Evolutionary conservation across 2,888 invertebrate species (phyloP).

Genomic region (Acrocyrtus sp.): DNA sequence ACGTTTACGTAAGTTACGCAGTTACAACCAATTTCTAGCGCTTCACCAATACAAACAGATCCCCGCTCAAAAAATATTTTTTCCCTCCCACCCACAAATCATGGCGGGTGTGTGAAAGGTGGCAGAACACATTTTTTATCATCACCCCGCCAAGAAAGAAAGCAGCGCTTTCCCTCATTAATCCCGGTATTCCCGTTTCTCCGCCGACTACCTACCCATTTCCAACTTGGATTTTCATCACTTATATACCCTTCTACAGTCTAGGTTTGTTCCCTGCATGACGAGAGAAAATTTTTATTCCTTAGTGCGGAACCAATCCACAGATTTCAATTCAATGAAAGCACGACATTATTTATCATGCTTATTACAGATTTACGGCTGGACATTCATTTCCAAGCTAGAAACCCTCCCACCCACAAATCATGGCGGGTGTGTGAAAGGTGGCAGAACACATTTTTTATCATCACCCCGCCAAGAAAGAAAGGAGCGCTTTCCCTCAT

Average conservation of each 20-base stretch:
- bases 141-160: neutral
- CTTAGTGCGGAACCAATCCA: too few species aligned
- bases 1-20: too few species aligned
- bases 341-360: slow-evolving; percentile 19
- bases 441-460: neutral
- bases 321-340: too few species aligned
- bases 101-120: neutral
- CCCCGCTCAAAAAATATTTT: too few species aligned
- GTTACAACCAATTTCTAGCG: too few species aligned
- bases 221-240: too few species aligned
- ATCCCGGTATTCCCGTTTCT: neutral
- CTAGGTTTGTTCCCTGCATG: neutral
- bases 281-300: too few species aligned
- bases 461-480: neutral
- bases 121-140: neutral
- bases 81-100: neutral
- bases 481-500: neutral
- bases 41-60: too few species aligned
- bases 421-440: neutral
- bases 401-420: neutral
- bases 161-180: neutral
- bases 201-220: too few species aligned
- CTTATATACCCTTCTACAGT: neutral
- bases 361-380: slow-evolving; percentile 16
- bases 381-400: neutral